These are phyloP conservation scores for Andrena flavipes DNA, from an alignment of 2,888 invertebrate species.

Conservation along the genomic window DNA sequence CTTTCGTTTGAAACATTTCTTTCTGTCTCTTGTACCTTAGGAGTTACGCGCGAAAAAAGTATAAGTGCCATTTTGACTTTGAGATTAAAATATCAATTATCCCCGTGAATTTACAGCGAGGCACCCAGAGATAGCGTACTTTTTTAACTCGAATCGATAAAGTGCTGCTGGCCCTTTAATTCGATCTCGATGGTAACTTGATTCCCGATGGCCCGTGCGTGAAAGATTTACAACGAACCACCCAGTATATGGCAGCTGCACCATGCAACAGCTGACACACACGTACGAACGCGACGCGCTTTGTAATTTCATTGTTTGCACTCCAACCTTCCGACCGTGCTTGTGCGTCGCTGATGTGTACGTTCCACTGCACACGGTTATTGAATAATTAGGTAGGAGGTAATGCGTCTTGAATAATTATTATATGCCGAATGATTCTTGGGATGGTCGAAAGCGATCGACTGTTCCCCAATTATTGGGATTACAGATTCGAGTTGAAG, in stretches of 20 bases:
- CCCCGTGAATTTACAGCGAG: too few relatives aligned
- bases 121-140: too few relatives aligned
- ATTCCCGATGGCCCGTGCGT: not conserved
- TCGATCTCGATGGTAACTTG: slow-evolving; percentile 8
- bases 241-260: slow-evolving; percentile 73
- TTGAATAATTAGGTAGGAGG: slow-evolving; percentile 49
- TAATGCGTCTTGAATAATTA: slow-evolving; percentile 49
- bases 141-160: not conserved
- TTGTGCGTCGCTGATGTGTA: slow-evolving; percentile 7
- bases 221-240: slow-evolving; percentile 42
- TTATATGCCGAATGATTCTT: slow-evolving; percentile 14
- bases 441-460: slow-evolving; percentile 4
- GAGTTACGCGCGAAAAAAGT: too few relatives aligned
- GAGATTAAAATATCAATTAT: too few relatives aligned
- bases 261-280: slow-evolving; percentile 78
- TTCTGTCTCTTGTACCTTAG: too few relatives aligned
- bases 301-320: slow-evolving; percentile 64
- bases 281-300: slow-evolving; percentile 48
- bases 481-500: slow-evolving; percentile 27
- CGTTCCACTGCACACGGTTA: slow-evolving; percentile 13
- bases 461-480: slow-evolving; percentile 37
- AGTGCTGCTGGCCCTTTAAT: not conserved
- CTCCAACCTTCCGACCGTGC: slow-evolving; percentile 25
- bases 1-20: too few relatives aligned
- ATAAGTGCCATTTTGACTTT: too few relatives aligned